Percentiles rank a stretch among this genome's conserved stretches.
Conservation (phyloP, 2,797 vertebrate species). For the Yasuhikotakia modesta region DNA sequence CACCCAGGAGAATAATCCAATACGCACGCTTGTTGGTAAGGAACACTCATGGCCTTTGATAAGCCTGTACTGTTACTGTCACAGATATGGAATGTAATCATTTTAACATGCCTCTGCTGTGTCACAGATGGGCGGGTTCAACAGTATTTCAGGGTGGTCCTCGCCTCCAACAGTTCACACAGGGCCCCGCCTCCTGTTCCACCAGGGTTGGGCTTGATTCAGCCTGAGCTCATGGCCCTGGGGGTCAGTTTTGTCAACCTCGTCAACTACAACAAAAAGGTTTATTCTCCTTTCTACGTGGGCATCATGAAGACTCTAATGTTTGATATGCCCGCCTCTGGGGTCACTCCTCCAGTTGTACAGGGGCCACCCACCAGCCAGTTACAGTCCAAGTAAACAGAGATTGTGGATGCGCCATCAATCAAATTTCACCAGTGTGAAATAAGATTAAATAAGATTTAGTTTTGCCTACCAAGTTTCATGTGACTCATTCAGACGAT, state of each 20-base stretch:
- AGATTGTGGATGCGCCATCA: not conserved
- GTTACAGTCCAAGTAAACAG: conserved; percentile 30
- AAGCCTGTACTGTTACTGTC: not conserved
- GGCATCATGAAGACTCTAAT: conserved; percentile 88
- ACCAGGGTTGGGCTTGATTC: conserved; percentile 83
- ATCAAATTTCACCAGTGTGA: not conserved
- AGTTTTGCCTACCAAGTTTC: not conserved
- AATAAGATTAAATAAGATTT: not conserved
- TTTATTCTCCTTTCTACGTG: conserved; percentile 91
- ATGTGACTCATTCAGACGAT: not conserved
- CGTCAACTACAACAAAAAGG: conserved; percentile 88
- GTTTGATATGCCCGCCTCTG: conserved; percentile 68
- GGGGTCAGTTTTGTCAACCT: conserved; percentile 83
- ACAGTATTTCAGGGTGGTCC: conserved; percentile 81
- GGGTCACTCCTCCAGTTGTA: not conserved
- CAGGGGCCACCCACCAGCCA: conserved; percentile 1
- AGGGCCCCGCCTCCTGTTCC: conserved; percentile 79
- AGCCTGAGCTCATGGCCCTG: conserved; percentile 79
- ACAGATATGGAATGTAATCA: not conserved
- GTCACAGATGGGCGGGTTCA: conserved; percentile 87
- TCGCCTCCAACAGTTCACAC: conserved; percentile 74
- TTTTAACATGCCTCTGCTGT: not conserved
- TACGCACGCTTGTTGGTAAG: conserved; percentile 89
- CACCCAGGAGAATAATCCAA: conserved; percentile 82
- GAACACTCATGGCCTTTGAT: not conserved